Conservation (phyloP, 2,888 invertebrate genomes). For the Drosophila flavopinicola region DNA sequence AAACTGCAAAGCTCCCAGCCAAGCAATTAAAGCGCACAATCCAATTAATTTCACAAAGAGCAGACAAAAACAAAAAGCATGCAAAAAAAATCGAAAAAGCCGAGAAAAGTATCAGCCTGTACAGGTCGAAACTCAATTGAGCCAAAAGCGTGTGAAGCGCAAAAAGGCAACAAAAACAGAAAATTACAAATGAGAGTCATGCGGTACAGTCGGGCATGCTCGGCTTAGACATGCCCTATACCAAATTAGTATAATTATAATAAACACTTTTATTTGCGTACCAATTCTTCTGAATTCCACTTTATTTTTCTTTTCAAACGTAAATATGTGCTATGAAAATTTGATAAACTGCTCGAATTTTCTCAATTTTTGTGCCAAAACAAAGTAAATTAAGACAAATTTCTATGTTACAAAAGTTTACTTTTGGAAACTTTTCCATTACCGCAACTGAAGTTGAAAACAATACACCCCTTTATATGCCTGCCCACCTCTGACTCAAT, state of each 20-base stretch:
- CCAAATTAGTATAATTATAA: background rate
- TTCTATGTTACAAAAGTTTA: background rate
- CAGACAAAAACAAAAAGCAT: conserved; percentile 16
- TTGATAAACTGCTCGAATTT: no score
- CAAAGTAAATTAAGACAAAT: background rate
- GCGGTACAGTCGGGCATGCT: background rate
- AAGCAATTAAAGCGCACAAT: conserved; percentile 64
- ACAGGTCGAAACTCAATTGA: conserved; percentile 62
- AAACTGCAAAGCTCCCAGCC: conserved; percentile 26
- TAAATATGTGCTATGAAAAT: no score
- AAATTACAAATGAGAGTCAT: conserved; percentile 26
- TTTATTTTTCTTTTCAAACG: no score
- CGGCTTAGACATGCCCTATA: conserved; percentile 20
- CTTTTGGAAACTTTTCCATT: background rate
- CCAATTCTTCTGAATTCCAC: no score
- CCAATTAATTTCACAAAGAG: conserved; percentile 61
- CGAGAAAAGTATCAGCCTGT: conserved; percentile 13
- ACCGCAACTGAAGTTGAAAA: background rate
- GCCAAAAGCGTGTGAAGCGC: conserved; percentile 49
- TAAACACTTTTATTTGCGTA: no score
- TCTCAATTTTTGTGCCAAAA: no score
- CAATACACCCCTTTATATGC: background rate
- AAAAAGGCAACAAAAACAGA: conserved; percentile 28
- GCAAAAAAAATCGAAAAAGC: conserved; percentile 18
- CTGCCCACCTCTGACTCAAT: background rate